Evolutionary conservation across 1,140 invertebrate species (phyloP).

Genomic region (Bombyx mandarina): DNA sequence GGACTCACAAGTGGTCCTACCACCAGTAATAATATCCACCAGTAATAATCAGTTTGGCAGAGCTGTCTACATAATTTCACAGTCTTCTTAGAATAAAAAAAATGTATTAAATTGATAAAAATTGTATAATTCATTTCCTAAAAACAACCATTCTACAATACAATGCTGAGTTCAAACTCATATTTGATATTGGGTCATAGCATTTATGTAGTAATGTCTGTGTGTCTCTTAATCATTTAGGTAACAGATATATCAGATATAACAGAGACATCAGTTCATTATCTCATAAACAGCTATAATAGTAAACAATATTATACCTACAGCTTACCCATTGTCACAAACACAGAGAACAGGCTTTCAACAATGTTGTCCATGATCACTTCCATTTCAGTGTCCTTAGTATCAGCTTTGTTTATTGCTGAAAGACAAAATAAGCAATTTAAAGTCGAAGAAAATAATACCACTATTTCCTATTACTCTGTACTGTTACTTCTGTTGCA

Average conservation of each 20-base stretch:
- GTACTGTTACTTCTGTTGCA: no score
- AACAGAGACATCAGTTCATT: no score
- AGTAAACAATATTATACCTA: constrained; percentile 1
- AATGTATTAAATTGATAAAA: neutral
- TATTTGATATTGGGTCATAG: no score
- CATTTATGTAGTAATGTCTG: no score
- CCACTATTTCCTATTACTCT: no score
- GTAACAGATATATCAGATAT: no score
- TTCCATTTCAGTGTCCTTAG: constrained; percentile 97
- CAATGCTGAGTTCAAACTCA: no score
- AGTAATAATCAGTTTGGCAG: neutral
- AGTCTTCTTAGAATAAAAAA: neutral
- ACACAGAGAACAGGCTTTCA: constrained; percentile 97
- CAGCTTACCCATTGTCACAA: constrained; percentile 88
- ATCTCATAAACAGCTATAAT: neutral
- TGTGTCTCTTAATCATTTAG: no score
- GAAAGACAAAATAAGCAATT: constrained; percentile 28
- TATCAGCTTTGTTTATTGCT: constrained; percentile 96
- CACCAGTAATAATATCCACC: no score
- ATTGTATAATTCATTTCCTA: no score
- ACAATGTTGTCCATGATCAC: constrained; percentile 94
- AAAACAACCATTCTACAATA: neutral
- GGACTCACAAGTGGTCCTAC: no score
- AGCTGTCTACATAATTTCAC: neutral
- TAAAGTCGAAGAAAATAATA: neutral